A percentile compares a stretch with the other conserved stretches of the same genome.
Evolutionary conservation across 1,140 invertebrate genomes (phyloP).

Genomic region (Episyrphus balteatus): DNA sequence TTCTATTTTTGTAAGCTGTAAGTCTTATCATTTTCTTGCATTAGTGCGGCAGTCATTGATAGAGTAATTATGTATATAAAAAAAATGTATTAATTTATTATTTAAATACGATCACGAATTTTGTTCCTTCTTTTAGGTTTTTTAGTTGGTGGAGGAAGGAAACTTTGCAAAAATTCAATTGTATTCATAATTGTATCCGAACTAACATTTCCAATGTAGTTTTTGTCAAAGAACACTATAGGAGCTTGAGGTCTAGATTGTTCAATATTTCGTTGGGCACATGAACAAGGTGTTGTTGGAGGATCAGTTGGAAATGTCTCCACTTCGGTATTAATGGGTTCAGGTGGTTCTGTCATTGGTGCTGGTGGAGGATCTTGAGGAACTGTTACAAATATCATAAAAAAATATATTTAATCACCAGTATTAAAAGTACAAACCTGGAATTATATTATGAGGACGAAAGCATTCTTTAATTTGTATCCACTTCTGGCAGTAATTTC

Average conservation of each 20-base stretch:
- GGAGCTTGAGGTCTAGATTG: slow-evolving; percentile 6
- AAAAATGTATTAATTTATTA: too few relatives aligned
- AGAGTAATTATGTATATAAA: too few relatives aligned
- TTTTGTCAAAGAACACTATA: slow-evolving; percentile 30
- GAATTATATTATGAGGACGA: slow-evolving; percentile 12
- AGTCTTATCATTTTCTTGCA: too few relatives aligned
- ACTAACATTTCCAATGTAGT: slow-evolving; percentile 32
- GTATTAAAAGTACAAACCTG: too few relatives aligned
- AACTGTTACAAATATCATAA: not conserved
- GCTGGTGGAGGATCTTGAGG: not conserved
- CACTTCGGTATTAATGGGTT: not conserved
- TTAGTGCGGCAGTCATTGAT: too few relatives aligned
- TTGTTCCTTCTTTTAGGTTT: slow-evolving; percentile 25
- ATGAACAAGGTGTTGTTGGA: not conserved
- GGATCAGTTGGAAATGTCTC: not conserved
- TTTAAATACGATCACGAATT: slow-evolving; percentile 22
- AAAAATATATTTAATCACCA: not conserved
- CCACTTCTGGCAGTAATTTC: slow-evolving; percentile 29
- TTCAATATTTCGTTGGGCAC: not conserved
- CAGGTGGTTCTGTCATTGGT: not conserved
- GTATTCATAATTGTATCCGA: slow-evolving; percentile 29
- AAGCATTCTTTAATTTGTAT: slow-evolving; percentile 32
- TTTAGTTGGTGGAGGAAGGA: slow-evolving; percentile 23
- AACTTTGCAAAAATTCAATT: slow-evolving; percentile 30
- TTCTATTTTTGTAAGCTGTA: too few relatives aligned